These are phyloP conservation scores for Ommatoiulus sabulosus DNA, from an alignment of 2,888 invertebrate genomes.

Conservation along the genomic window DNA sequence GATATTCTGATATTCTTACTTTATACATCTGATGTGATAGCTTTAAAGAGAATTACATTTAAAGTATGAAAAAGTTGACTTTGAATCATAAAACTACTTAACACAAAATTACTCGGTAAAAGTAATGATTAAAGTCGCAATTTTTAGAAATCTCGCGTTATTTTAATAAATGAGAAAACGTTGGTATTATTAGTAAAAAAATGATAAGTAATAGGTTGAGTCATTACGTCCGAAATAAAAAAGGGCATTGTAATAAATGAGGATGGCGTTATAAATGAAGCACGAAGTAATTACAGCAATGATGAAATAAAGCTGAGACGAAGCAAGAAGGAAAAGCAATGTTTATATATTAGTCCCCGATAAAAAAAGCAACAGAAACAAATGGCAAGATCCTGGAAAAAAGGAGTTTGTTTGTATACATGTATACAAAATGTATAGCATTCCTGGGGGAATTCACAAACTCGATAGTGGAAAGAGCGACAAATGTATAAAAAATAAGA, in stretches of 20 bases:
- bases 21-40: no score
- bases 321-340: neutral
- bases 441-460: neutral
- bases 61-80: no score
- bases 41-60: no score
- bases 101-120: no score
- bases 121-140: no score
- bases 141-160: no score
- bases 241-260: neutral
- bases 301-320: neutral
- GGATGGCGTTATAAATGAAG: neutral
- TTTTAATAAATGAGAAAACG: no score
- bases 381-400: neutral
- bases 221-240: neutral
- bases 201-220: neutral
- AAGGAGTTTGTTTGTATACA: neutral
- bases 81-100: no score
- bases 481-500: neutral
- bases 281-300: neutral
- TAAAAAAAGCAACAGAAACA: neutral
- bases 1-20: no score
- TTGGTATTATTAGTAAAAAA: neutral
- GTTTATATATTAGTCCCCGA: neutral
- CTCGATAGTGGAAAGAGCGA: neutral
- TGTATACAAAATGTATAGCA: neutral